These are phyloP conservation scores for Amiota minor DNA, from an alignment of 2,888 invertebrate species.

Conservation along the genomic window DNA sequence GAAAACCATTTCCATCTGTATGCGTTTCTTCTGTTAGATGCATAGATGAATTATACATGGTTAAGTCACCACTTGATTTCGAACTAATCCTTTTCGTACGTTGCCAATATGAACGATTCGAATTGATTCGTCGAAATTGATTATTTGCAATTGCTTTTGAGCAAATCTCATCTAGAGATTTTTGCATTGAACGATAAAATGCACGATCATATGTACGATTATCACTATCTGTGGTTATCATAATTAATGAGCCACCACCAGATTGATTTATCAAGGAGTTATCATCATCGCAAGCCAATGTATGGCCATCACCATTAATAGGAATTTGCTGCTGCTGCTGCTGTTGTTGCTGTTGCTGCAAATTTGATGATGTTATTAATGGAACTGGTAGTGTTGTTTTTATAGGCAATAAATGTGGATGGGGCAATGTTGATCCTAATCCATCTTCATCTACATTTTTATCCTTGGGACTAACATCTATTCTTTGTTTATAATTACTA, in stretches of 20 bases:
- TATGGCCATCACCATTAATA: not conserved
- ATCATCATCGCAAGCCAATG: conserved; percentile 17
- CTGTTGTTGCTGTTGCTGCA: conserved; percentile 14
- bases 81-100: conserved; percentile 69
- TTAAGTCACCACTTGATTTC: conserved; percentile 72
- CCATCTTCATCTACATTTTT: conserved; percentile 41
- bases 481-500: conserved; percentile 56
- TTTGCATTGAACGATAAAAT: conserved; percentile 69
- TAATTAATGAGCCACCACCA: conserved; percentile 41
- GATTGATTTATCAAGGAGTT: conserved; percentile 34
- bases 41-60: conserved; percentile 69
- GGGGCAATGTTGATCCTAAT: conserved; percentile 17
- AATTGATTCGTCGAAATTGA: conserved; percentile 30
- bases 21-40: conserved; percentile 50
- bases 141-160: conserved; percentile 16
- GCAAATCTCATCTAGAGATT: conserved; percentile 67
- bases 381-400: not conserved
- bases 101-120: conserved; percentile 53
- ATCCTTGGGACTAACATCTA: conserved; percentile 30
- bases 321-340: conserved; percentile 6
- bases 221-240: conserved; percentile 58
- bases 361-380: not conserved
- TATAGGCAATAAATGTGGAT: not conserved
- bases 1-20: conserved; percentile 37
- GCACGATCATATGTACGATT: conserved; percentile 72